Evolutionary conservation across 1,140 invertebrate genomes (phyloP).

Genomic region (Thrips palmi): DNA sequence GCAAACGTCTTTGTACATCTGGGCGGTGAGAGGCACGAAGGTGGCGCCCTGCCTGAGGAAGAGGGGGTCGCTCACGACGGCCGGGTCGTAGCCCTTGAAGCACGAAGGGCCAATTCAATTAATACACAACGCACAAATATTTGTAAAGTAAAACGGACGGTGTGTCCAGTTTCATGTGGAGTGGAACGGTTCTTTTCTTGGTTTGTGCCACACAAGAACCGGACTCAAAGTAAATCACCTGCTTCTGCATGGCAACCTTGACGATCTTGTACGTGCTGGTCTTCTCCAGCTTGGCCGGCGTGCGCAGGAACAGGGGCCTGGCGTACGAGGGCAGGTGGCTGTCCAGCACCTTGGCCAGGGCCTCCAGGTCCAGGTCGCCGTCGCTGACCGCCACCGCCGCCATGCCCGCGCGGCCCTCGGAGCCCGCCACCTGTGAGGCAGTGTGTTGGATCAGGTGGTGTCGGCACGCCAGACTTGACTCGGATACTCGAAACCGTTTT

Average conservation of each 20-base stretch:
- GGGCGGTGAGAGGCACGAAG: conserved; percentile 27
- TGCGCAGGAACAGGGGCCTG: conserved; percentile 47
- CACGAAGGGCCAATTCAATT: too few relatives aligned
- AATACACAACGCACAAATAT: too few relatives aligned
- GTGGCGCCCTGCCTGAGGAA: conserved; percentile 36
- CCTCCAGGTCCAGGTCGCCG: conserved; percentile 30
- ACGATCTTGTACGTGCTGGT: conserved; percentile 59
- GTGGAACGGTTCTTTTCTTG: too few relatives aligned
- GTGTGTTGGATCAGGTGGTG: too few relatives aligned
- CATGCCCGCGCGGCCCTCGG: conserved; percentile 68
- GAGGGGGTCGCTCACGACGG: conserved; percentile 50
- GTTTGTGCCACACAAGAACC: too few relatives aligned
- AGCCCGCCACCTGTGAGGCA: conserved; percentile 29
- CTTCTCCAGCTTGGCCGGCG: conserved; percentile 40
- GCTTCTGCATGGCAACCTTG: conserved; percentile 44
- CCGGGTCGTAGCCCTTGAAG: conserved; percentile 71
- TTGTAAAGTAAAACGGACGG: too few relatives aligned
- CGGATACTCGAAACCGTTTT: conserved; percentile 24
- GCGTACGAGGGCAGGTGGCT: conserved; percentile 48
- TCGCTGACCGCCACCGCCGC: conserved; percentile 50
- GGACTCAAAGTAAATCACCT: too few relatives aligned
- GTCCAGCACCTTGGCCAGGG: conserved; percentile 27
- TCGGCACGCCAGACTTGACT: too few relatives aligned
- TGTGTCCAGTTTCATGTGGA: too few relatives aligned
- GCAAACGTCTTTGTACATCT: conserved; percentile 32